Evolutionary conservation across 2,888 invertebrate species (phyloP), one percentile per base, ranked within the genome.

Genomic region (Perizoma affinitatum): DNA sequence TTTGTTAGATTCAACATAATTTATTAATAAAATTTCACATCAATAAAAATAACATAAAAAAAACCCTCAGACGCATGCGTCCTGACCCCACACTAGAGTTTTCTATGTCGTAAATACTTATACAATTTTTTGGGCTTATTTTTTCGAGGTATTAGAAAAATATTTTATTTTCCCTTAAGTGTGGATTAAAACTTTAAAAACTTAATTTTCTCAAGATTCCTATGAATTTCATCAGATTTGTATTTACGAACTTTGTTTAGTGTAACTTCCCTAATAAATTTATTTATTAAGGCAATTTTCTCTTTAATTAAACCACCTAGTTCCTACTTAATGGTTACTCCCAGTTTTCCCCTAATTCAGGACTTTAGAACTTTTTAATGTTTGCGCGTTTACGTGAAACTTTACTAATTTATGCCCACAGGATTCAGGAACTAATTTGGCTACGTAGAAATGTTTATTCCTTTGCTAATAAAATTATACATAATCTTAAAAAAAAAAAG

Each of bases 391-490:
- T 71, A 61, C 67, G 58, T 57, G 49, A 51, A 87, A 88, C 70
- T 88, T 88, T 85, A 74, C 70, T 85, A 87, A 88, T 88, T 87
- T 87, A 86, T 88, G 79, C 83, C 64, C 63, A 63, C 61, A 61
- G 65, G 70, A 66, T 72, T 67, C 54, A 57, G 45, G 59, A 64
- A 66, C 69, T 64, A 72, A 72, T 76, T 73, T 54, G 22, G 54
- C 42, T 36, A 50, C 42, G 41, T 41, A 44, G 49, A 33, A 38
- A 54, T 54, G 58, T 62, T 61, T 46, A 53, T 61, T 58, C 33
- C 41, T 62, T 41, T 54, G 34, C 10, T 46, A 43, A 44, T 35
- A 10, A 22, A 22, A 22, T 22, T 22, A 1, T 22, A 22, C 22
- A 2, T 2, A 22, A 22, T 22, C 22, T 22, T 22, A 3, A 22